These are phyloP conservation scores for Monomorium pharaonis DNA, from an alignment of 1,140 invertebrate species.

Conservation along the genomic window DNA sequence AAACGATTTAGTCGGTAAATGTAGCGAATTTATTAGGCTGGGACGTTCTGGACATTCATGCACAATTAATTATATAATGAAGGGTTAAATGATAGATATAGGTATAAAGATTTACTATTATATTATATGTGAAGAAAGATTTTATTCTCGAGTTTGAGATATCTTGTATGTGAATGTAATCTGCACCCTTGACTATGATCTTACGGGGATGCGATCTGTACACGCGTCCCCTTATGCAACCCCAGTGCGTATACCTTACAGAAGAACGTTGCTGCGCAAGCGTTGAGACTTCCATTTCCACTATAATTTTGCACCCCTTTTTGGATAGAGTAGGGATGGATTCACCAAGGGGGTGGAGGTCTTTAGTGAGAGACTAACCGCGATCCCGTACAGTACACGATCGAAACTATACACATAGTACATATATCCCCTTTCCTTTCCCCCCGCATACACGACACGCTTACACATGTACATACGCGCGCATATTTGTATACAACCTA, in stretches of 20 bases:
- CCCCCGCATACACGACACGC: not conserved
- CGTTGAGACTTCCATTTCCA: conserved; percentile 60
- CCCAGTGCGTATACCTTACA: not conserved
- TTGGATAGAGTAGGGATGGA: not conserved
- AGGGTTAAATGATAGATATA: too few relatives aligned
- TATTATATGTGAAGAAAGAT: too few relatives aligned
- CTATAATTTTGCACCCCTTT: not conserved
- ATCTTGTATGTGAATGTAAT: not conserved
- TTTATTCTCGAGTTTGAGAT: not conserved
- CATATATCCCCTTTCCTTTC: not conserved
- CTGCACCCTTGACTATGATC: not conserved
- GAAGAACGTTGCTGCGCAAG: conserved; percentile 64
- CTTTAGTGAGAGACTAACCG: conserved; percentile 76
- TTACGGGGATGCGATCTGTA: not conserved
- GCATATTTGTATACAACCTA: conserved; percentile 51
- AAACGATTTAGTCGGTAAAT: too few relatives aligned
- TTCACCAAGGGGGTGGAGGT: conserved; percentile 54
- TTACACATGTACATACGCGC: not conserved
- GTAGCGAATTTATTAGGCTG: too few relatives aligned
- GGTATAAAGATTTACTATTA: too few relatives aligned
- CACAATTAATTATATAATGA: too few relatives aligned
- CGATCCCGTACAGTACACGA: conserved; percentile 58
- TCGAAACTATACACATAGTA: conserved; percentile 11
- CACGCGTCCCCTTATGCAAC: not conserved
- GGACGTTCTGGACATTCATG: too few relatives aligned